phyloP scores from a whole-genome alignment of 2,113 vertebrate genomes.

The Melanostigma gelatinosum region DNA sequence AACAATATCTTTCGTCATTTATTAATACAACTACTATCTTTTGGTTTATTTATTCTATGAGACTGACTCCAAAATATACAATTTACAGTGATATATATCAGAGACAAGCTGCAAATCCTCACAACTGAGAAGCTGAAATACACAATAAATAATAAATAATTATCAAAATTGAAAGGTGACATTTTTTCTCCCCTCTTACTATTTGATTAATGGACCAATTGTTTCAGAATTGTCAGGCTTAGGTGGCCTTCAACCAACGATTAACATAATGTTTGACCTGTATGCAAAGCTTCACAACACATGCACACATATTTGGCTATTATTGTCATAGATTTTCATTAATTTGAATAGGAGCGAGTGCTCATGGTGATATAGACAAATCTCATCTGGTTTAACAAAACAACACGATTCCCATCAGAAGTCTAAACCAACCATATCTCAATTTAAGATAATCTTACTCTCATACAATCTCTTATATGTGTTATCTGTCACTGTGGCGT shows the following conservation, averaged over 20 bases:
- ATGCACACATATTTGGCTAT: not conserved
- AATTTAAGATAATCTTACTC: not conserved
- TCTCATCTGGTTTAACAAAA: not conserved
- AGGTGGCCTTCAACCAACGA: not conserved
- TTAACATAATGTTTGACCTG: not conserved
- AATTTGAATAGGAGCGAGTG: not conserved
- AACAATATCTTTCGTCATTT: not conserved
- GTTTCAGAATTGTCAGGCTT: not conserved
- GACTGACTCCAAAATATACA: not conserved
- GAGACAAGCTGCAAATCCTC: not conserved
- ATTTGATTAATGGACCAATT: not conserved
- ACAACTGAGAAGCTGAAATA: not conserved
- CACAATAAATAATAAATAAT: not conserved
- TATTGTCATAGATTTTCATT: not conserved
- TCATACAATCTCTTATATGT: not conserved
- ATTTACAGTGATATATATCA: not conserved
- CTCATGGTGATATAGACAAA: not conserved
- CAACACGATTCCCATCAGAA: not conserved
- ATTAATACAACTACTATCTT: not conserved
- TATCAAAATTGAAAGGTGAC: too few species aligned
- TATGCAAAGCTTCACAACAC: not conserved
- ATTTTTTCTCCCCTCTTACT: not conserved
- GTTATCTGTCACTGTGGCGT: not conserved
- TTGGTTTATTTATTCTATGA: not conserved
- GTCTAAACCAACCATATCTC: not conserved